Base-by-base conservation (phyloP, 2,113 vertebrate genomes). In the Trogon melanurus region DNA sequence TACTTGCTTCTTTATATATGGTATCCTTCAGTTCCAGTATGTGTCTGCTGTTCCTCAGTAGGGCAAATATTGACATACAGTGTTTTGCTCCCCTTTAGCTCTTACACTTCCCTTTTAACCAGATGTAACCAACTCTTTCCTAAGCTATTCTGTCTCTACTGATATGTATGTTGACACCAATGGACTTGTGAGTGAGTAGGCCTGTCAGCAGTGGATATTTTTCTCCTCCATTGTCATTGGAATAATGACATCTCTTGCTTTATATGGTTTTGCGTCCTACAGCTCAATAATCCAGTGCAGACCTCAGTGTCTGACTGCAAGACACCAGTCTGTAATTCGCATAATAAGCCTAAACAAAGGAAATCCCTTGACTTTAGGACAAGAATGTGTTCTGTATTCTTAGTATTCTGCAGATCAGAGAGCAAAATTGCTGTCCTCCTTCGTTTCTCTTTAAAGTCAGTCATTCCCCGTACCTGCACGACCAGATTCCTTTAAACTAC, bases 241-340 rank as follows among this genome's bases (percentile, higher is more conserved):
- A 95, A 96, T 97, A 98, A 98, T 96, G 97, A 97, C 96, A 97
- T 97, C 90, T 97, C 91, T 96, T 97, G 93, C 96, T 98, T 97
- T 97, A 92, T 97, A 97, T 57, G 67, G 94, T 96, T 98, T 98
- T 96, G 73, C 97, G 91, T 95, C 95, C 96, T 96, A 82, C 93
- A 96, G 32, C 47, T 93, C 64, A 76, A 32, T 95, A 97, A 97
- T 97, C 89, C 93, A 88, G 85, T 95, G 94, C 97, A 98, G 96
- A 89, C 94, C 79, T 97, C 64, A 65, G 64, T 67, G 84, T 97
- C 94, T 96, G 93, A 86, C 91, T 97, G 95, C 87, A 93, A 96
- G 88, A 91, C 47, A 94, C 96, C 41, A 81, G 94, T 78, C 96
- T 96, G 95, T 97, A 98, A 97, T 95, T 97, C 20, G 8, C 91